Base-by-base conservation (phyloP, 2,888 invertebrate species). In the Brassicogethes aeneus region DNA sequence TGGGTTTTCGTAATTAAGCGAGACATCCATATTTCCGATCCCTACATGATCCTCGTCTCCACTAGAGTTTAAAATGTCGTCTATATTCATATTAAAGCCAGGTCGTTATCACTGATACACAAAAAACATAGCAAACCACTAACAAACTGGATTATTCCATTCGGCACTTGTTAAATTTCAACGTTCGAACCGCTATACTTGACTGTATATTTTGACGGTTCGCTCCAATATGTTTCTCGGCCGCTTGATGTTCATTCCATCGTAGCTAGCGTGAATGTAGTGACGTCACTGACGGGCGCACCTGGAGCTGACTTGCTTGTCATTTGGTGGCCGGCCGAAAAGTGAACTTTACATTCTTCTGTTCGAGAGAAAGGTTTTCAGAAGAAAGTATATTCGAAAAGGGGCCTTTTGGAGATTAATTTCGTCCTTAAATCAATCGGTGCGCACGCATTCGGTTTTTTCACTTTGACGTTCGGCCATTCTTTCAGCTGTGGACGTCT, bases 231-330 rank as follows among this genome's bases (percentile, higher is more conserved):
- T 51, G 44, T 37, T 46, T 34, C 36, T 39, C 37, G 37, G 40
- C 36, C 41, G 47, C 46, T 45, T 17, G 41, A 46, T 40, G 42
- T 41, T 37, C 39, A 38, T 40, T 40, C 48, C 51, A 62, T 65
- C 64, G 68, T 68, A 73, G 77, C 77, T 78, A 76, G 74, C 78
- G 79, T 79, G 79, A 78, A 77, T 75, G 62, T 71, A 72, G 70
- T 75, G 73, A 76, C 79, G 77, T 78, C 77, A 77, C 10, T 10
- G 23, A 62, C 55, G 60, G 64, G 56, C 49, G 34, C 31, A 39
- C 35, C 34, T 37, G 37, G 30, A 15, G 5, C 23, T 23, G 23
- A 23, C 23, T 10, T 10, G 23, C 23, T 23, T 23, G 23, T 23
- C 23, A 23, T 23, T 23, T 7, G 5, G 10, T 7, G 10, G 23